Evolutionary conservation across 1,140 invertebrate genomes (phyloP), one percentile per base, ranked within the genome.

Genomic region (Galleria mellonella): DNA sequence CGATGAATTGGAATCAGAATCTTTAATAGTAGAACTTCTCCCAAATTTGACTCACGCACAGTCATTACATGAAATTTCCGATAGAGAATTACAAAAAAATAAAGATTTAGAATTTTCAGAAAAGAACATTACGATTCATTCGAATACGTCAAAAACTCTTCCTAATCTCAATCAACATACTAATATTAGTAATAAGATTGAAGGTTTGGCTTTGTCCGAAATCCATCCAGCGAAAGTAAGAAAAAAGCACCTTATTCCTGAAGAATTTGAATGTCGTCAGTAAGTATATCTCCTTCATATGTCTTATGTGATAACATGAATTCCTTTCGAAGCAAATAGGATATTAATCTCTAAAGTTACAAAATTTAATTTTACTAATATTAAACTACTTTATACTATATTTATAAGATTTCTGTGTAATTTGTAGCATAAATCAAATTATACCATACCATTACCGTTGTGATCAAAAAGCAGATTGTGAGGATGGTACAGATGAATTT

Each of bases 401-500:
- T 48, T 7, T 23, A 35, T 42, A 15, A 32, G 32, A 13, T 35
- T 32, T 42, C 14, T 15, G 32, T 32, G 28, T 23, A 43, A 55
- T 40, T 76, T 84, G 15, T 49, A 94, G 92, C 35, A 88, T 93
- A 39, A 56, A 79, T 0, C 93, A 95, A 82, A 86, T 69, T 9
- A 89, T 95, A 14, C 77, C 90, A 0, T 69, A 85, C 0, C 46
- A 60, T 7, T 83, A 88, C 50, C 88, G 89, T 38, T 97, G 95
- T 64, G 88, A 97, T 72, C 88, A 88, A 13, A 77, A 89, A 31
- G 68, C 89, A 10, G 94, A 96, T 62, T 96, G 95, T 74, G 91
- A 94, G 67, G 94, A 97, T 77, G 91, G 91, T 9, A 92, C 90
- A 0, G 95, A 97, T 74, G 95, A 96, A 84, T 51, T 84, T 0